phyloP scores from a whole-genome alignment of 2,888 invertebrate species.

The Asteroscopus sphinx region DNA sequence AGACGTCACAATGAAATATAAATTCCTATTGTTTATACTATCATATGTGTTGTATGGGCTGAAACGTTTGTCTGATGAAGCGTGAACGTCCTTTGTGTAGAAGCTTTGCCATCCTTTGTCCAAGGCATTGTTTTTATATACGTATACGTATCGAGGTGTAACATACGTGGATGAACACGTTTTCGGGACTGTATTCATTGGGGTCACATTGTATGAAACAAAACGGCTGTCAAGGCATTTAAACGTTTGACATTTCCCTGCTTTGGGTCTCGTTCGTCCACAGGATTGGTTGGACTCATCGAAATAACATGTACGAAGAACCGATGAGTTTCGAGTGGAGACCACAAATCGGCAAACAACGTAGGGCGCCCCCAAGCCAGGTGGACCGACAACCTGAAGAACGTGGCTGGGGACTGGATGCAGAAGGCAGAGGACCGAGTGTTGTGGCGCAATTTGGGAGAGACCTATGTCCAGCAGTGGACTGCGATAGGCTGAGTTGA shows the following conservation, averaged over 20 bases:
- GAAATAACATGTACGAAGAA: too few relatives aligned
- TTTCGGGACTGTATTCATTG: conserved; percentile 10
- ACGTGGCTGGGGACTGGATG: too few relatives aligned
- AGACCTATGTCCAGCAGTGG: too few relatives aligned
- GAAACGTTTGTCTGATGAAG: conserved; percentile 11
- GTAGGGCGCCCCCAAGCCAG: too few relatives aligned
- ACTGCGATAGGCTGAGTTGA: too few relatives aligned
- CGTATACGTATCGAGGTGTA: conserved; percentile 7
- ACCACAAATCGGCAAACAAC: too few relatives aligned
- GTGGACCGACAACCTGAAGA: too few relatives aligned
- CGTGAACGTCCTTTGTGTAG: conserved; percentile 15
- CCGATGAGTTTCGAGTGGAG: too few relatives aligned
- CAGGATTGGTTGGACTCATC: too few relatives aligned
- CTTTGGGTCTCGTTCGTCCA: background rate
- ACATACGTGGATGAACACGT: conserved; percentile 1
- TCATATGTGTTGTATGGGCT: conserved; percentile 3
- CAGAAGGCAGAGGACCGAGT: too few relatives aligned
- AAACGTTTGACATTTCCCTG: conserved; percentile 1
- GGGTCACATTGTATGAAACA: conserved; percentile 13
- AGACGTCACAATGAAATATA: conserved; percentile 1
- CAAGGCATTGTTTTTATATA: conserved; percentile 30
- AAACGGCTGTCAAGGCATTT: conserved; percentile 3
- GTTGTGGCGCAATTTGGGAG: too few relatives aligned
- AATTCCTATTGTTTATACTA: conserved; percentile 25
- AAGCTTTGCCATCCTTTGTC: conserved; percentile 21